A percentile compares a stretch with the other conserved stretches of the same genome.
Evolutionary conservation across 2,113 vertebrate species (phyloP).

Genomic region (Coryphaenoides rupestris): DNA sequence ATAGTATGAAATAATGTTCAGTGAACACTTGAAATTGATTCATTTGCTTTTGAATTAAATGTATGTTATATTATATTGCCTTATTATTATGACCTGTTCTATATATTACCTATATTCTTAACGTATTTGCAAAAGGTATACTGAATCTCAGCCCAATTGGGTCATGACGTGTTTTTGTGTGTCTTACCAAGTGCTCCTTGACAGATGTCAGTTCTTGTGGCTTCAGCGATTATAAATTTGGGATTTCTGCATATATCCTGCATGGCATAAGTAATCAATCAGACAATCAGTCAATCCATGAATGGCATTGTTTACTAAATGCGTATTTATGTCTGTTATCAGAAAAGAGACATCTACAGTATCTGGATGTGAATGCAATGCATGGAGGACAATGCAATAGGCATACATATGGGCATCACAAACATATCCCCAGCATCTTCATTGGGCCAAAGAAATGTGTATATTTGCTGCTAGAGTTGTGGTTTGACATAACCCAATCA

Average conservation of each 20-base stretch:
- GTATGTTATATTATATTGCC: background rate
- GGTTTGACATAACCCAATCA: background rate
- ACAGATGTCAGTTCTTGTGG: constrained; percentile 82
- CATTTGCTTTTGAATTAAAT: too few relatives aligned
- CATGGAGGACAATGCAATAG: background rate
- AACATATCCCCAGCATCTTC: background rate
- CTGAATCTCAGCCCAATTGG: too few relatives aligned
- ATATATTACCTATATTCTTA: too few relatives aligned
- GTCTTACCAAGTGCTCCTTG: constrained; percentile 82
- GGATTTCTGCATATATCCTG: constrained; percentile 74
- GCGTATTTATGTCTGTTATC: too few relatives aligned
- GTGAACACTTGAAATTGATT: too few relatives aligned
- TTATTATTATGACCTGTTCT: too few relatives aligned
- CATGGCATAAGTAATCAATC: constrained; percentile 10
- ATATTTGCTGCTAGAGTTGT: too few relatives aligned
- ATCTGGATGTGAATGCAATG: too few relatives aligned
- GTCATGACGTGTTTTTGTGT: background rate
- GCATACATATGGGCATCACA: background rate
- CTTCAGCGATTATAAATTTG: constrained; percentile 78
- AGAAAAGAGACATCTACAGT: too few relatives aligned
- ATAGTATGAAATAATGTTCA: too few relatives aligned
- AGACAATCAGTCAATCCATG: background rate
- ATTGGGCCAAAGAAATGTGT: background rate
- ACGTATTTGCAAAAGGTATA: background rate
- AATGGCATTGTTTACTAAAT: background rate